These are phyloP conservation scores for Habrosyne pyritoides DNA, from an alignment of 2,888 invertebrate species.

Conservation along the genomic window DNA sequence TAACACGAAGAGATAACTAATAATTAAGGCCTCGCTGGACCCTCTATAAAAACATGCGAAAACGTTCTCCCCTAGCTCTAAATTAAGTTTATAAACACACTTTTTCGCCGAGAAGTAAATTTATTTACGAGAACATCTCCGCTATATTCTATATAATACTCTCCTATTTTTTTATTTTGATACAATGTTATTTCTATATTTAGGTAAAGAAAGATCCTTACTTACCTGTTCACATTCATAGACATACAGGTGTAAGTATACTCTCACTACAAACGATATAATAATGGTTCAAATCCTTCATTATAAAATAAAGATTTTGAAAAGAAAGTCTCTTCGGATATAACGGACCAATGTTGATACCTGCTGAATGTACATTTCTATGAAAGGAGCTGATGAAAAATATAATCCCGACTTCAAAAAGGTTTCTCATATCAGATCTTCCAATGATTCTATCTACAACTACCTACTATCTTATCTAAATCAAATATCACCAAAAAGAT, in stretches of 20 bases:
- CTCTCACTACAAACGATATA: conserved; percentile 8
- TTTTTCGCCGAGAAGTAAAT: conserved; percentile 57
- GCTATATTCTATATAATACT: conserved; percentile 35
- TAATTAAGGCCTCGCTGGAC: conserved; percentile 33
- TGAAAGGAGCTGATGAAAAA: conserved; percentile 45
- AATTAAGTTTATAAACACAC: conserved; percentile 64
- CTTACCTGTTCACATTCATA: too few relatives aligned
- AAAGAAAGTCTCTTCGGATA: background rate
- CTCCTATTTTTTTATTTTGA: conserved; percentile 14
- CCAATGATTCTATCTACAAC: conserved; percentile 24
- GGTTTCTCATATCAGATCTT: conserved; percentile 43
- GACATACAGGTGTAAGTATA: too few relatives aligned
- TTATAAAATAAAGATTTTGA: conserved; percentile 11
- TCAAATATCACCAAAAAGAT: background rate
- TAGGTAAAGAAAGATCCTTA: too few relatives aligned
- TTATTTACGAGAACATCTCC: conserved; percentile 50
- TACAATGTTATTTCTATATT: background rate
- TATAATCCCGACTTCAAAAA: conserved; percentile 51
- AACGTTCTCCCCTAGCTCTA: conserved; percentile 44
- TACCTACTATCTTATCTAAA: background rate
- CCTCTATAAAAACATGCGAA: conserved; percentile 40
- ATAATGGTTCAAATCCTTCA: conserved; percentile 17
- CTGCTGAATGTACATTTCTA: conserved; percentile 7
- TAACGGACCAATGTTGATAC: background rate
- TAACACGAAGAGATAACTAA: conserved; percentile 8